Base-by-base conservation (phyloP, 2,888 invertebrate genomes). In the Arctia plantaginis region DNA sequence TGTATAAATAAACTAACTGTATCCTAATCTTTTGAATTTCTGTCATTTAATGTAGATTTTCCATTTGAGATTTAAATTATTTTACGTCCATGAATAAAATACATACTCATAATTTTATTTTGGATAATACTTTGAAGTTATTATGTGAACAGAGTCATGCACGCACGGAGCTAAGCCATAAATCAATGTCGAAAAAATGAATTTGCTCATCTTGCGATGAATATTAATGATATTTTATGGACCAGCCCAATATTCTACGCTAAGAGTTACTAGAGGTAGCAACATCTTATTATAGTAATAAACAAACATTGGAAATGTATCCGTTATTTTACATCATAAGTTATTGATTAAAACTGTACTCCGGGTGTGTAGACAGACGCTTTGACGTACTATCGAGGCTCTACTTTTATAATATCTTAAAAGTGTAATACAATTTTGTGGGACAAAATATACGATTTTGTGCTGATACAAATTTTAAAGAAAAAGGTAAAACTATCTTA, bases 121-220 rank as follows among this genome's bases (percentile, higher is more conserved):
- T 80, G 59, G 81, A 82, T 78, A 65, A 33, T 51, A 71, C 35
- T 71, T 13, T 44, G 27, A 69, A 64, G 44, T n/a, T 72, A 47
- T 65, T 65, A 51, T 83, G 82, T 80, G 79, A 81, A 80, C 82
- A 86, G 83, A 86, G 80, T 55, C 35, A 15, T 88, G 90, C 89
- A 90, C 87, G 87, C 88, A 88, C 89, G 83, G 82, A 80, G 75
- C 79, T 82, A 62, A 81, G 85, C 78, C 90, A 92, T 94, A 93
- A 91, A 93, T 94, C 93, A 93, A 91, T 85, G 92, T 93, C 93
- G 88, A 92, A 93, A 91, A 92, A 92, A 92, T 90, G 86, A 91
- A 91, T 90, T 92, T 89, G 89, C 88, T 87, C 87, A 87, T 88
- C 91, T 91, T 90, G 88, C 88, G 90, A 91, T 92, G 92, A 93